These are phyloP conservation scores for Aphis craccivora DNA, from an alignment of 1,140 invertebrate species.

Conservation along the genomic window DNA sequence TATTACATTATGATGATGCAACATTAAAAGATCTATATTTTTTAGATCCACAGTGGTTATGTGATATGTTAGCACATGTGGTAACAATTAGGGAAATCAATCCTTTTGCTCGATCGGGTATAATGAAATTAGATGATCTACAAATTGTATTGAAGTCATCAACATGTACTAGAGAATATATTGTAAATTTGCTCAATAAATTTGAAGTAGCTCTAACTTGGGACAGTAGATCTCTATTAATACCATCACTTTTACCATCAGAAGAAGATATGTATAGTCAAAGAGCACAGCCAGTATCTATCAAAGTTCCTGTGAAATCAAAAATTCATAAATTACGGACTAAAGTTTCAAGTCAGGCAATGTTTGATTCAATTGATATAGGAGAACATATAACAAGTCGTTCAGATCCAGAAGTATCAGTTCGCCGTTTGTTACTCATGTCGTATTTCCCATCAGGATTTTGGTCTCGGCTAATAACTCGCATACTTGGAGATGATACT, in stretches of 20 bases:
- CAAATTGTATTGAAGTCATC: slow-evolving; percentile 89
- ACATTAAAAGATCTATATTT: slow-evolving; percentile 94
- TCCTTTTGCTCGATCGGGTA: slow-evolving; percentile 87
- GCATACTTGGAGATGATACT: slow-evolving; percentile 88
- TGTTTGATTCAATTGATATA: slow-evolving; percentile 27
- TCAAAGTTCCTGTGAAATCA: slow-evolving; percentile 51
- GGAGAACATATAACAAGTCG: slow-evolving; percentile 65
- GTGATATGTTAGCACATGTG: slow-evolving; percentile 95
- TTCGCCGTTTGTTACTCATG: slow-evolving; percentile 81
- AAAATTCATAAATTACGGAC: slow-evolving; percentile 44
- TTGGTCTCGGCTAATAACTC: slow-evolving; percentile 93
- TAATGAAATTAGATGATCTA: slow-evolving; percentile 95
- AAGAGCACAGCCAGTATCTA: slow-evolving; percentile 16
- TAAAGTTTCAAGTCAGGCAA: not conserved
- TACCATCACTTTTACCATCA: slow-evolving; percentile 89
- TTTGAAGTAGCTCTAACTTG: slow-evolving; percentile 98
- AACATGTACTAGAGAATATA: slow-evolving; percentile 72
- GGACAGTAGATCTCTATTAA: slow-evolving; percentile 88
- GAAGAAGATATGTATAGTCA: slow-evolving; percentile 72
- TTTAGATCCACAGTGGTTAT: slow-evolving; percentile 97
- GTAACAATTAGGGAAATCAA: slow-evolving; percentile 96
- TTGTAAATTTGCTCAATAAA: slow-evolving; percentile 90
- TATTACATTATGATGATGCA: slow-evolving; percentile 98
- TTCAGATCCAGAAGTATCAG: slow-evolving; percentile 68
- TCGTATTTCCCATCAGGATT: slow-evolving; percentile 98